Evolutionary conservation across 2,797 vertebrate species (phyloP), one percentile per base, ranked within the genome.

Genomic region (Parauchenoglanis ngamensis): DNA sequence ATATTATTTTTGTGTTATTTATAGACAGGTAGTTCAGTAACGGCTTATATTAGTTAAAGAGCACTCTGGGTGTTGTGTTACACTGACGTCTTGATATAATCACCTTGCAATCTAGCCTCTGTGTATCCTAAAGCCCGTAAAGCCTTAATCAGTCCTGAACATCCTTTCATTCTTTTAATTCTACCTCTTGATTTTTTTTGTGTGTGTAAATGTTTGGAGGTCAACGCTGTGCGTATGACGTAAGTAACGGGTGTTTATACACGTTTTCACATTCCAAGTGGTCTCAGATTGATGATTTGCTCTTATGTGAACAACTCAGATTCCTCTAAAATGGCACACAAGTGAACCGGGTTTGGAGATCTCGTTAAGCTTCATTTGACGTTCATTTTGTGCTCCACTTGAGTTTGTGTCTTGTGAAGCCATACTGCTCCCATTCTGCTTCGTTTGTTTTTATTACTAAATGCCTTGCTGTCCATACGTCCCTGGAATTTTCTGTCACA

Each of bases 331-430:
- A 75, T 49, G 72, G n/a, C 13, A 0, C 77, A 15, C 56, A 7
- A 35, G 56, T 79, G 77, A 79, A 59, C 77, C 31, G 28, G 13
- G 13, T 31, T 79, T 19, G 3, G 31, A 59, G 77, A 6, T 5
- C 54, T 35, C 19, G 12, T 0, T 8, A 2, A 25, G 31, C 56
- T 79, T 79, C 31, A 23, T 79, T 40, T 44, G 19, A 1, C 5
- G 21, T 57, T 35, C 54, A 77, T 78, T 79, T 79, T 57, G 31
- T 79, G 54, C 28, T 59, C 31, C 77, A 40, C 31, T 59, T 79
- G 28, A 23, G 73, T 7, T 52, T 12, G 5, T 76, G 73, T 54
- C 75, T 77, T 54, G n/a, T 54, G 46, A 79, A 59, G 59, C 40
- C 31, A 59, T 61, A 59, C 21, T 40, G 7, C 25, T 54, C 15